Conservation (phyloP, 2,888 invertebrate species). For the Plutella xylostella region DNA sequence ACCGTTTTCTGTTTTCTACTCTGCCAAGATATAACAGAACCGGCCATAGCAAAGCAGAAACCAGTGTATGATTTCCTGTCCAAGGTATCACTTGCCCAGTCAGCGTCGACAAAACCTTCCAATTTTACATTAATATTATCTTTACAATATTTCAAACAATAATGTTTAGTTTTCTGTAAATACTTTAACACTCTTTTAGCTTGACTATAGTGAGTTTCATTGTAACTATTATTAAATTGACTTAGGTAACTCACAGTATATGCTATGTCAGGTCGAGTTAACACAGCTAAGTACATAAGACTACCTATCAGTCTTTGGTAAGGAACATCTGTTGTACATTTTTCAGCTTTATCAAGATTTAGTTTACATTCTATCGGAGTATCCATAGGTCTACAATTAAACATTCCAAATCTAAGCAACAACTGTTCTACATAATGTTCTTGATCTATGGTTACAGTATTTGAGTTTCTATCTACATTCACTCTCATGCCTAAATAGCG, state of each 20-base stretch:
- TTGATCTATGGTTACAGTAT: conserved; percentile 12
- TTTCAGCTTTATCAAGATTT: conserved; percentile 3
- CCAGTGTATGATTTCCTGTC: conserved; percentile 9
- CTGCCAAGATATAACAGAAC: no score
- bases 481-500: conserved; percentile 13
- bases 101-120: conserved; percentile 9
- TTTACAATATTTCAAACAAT: no score
- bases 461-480: conserved; percentile 4
- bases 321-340: conserved; percentile 5
- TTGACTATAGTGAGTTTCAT: no score
- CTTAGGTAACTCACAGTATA: conserved; percentile 17
- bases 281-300: conserved; percentile 18
- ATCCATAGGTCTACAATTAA: conserved; percentile 8
- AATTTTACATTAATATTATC: conserved; percentile 6
- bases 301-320: conserved; percentile 9
- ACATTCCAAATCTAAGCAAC: conserved; percentile 11
- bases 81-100: conserved; percentile 7
- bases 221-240: conserved; percentile 19
- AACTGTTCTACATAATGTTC: conserved; percentile 9
- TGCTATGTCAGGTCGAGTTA: conserved; percentile 19
- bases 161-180: no score
- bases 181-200: no score
- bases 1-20: no score
- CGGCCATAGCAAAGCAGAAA: conserved; percentile 9
- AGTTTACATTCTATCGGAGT: conserved; percentile 13